A percentile compares a stretch with the other conserved stretches of the same genome.
Conservation (phyloP, 2,797 vertebrate species). For the Acanthurus tractus region DNA sequence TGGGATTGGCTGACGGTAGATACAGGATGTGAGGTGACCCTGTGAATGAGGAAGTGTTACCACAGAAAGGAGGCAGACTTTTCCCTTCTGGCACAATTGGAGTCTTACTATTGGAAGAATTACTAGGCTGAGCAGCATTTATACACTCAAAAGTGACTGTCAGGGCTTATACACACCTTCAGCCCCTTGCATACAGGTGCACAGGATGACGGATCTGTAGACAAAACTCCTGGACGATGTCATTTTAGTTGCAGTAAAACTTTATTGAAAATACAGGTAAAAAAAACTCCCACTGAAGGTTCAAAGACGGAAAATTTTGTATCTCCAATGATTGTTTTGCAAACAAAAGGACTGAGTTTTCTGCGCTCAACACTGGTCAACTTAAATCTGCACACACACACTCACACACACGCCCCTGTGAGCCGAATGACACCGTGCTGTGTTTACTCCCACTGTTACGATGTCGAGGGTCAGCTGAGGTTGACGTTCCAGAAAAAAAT, state of each 20-base stretch:
- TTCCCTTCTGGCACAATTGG: conserved; percentile 22
- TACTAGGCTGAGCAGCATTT: conserved; percentile 10
- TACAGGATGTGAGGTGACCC: conserved; percentile 58
- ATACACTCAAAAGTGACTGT: neutral
- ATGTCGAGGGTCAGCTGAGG: neutral
- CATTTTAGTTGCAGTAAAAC: too few species aligned
- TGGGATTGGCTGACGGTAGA: conserved; percentile 52
- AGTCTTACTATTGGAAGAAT: neutral
- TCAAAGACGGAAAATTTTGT: too few species aligned
- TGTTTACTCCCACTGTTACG: neutral
- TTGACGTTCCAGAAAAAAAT: neutral
- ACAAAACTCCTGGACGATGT: too few species aligned
- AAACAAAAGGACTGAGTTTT: too few species aligned
- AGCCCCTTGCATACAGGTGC: too few species aligned
- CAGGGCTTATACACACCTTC: too few species aligned
- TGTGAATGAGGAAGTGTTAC: conserved; percentile 63
- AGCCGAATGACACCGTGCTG: conserved; percentile 8
- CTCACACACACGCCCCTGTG: neutral
- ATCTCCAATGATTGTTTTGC: too few species aligned
- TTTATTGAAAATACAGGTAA: too few species aligned
- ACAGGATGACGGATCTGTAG: too few species aligned
- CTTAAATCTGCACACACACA: conserved; percentile 3
- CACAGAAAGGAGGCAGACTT: conserved; percentile 34
- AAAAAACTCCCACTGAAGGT: too few species aligned
- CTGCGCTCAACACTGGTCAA: neutral